Evolutionary conservation across 2,888 invertebrate species (phyloP).

Genomic region (Carterocephalus palaemon): DNA sequence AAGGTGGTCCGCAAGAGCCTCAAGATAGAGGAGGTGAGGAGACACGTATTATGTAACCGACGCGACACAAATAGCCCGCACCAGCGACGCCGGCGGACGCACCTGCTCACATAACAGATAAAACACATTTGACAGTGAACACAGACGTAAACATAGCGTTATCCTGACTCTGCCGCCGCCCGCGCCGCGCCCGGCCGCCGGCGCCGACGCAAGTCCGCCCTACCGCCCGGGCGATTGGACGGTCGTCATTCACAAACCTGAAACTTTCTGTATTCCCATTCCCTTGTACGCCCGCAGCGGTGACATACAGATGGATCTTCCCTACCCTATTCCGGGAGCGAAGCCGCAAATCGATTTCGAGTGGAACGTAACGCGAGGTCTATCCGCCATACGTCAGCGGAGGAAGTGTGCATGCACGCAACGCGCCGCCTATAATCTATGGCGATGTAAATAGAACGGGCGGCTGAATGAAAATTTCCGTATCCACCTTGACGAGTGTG

Average conservation of each 20-base stretch:
- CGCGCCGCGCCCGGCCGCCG: constrained; percentile 28
- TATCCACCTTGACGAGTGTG: constrained; percentile 68
- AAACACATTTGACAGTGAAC: constrained; percentile 73
- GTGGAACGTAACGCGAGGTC: constrained; percentile 49
- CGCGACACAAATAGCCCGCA: constrained; percentile 61
- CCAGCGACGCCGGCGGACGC: constrained; percentile 48
- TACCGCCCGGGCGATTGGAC: constrained; percentile 15
- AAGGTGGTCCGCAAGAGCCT: constrained; percentile 84
- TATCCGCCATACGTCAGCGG: constrained; percentile 52
- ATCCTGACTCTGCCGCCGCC: constrained; percentile 31
- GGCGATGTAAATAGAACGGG: constrained; percentile 71
- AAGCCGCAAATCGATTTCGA: constrained; percentile 36
- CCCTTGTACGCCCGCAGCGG: constrained; percentile 37
- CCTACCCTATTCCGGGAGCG: constrained; percentile 57
- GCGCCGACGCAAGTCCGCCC: constrained; percentile 29
- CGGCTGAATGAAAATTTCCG: constrained; percentile 72
- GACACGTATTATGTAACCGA: constrained; percentile 68
- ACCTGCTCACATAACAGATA: constrained; percentile 72
- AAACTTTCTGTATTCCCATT: constrained; percentile 17
- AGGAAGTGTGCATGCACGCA: constrained; percentile 64
- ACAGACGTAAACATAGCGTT: constrained; percentile 62
- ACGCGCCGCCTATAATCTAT: constrained; percentile 63
- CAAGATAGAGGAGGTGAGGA: constrained; percentile 86
- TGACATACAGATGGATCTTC: constrained; percentile 44
- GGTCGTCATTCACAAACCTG: constrained; percentile 32